phyloP scores from a whole-genome alignment of 2,888 invertebrate species.

The Pristionchus exspectatus region DNA sequence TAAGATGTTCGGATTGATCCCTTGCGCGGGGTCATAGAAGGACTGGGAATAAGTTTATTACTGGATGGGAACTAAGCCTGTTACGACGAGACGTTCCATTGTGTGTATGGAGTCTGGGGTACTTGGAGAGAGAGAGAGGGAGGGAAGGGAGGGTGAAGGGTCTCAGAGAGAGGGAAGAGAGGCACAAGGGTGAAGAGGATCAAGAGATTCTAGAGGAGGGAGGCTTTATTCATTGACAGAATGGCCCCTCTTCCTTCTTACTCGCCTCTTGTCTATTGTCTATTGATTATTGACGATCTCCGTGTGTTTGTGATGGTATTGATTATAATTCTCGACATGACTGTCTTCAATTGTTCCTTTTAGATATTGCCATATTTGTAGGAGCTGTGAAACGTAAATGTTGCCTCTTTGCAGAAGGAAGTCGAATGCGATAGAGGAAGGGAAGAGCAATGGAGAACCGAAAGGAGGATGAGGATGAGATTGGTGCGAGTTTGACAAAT shows the following conservation, averaged over 20 bases:
- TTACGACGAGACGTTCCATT: constrained; percentile 30
- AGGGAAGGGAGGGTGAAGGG: constrained; percentile 21
- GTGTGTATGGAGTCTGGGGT: constrained; percentile 28
- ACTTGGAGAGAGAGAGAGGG: constrained; percentile 22
- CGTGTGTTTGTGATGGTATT: neutral
- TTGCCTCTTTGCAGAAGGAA: neutral
- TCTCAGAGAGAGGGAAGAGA: constrained; percentile 51
- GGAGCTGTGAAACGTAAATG: neutral
- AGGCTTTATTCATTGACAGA: constrained; percentile 48
- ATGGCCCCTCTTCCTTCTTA: neutral
- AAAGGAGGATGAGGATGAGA: neutral
- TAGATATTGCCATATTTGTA: neutral
- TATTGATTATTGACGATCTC: neutral
- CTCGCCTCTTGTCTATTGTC: neutral
- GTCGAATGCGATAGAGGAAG: constrained; percentile 10
- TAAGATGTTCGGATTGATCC: neutral
- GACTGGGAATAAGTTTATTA: constrained; percentile 15
- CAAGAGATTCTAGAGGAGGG: constrained; percentile 39
- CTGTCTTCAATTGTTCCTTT: neutral
- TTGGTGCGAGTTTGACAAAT: neutral
- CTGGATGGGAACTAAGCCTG: neutral
- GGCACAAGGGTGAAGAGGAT: constrained; percentile 54
- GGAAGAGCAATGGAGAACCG: neutral
- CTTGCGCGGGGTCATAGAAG: neutral
- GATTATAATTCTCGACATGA: neutral